phyloP scores from a whole-genome alignment of 2,888 invertebrate genomes.

The Aproaerema taeniolella region DNA sequence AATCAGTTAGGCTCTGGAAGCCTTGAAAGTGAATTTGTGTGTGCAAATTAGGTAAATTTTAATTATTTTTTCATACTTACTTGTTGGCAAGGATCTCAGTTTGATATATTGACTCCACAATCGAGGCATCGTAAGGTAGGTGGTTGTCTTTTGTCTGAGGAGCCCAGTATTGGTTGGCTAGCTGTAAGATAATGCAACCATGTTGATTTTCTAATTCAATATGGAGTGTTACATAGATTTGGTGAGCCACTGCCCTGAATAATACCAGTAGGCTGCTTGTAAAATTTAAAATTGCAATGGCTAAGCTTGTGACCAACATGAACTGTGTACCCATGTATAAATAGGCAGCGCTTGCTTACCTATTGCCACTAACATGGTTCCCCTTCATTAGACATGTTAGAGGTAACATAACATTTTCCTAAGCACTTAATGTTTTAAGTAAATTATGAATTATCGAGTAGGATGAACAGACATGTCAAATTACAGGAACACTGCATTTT shows the following conservation, averaged over 20 bases:
- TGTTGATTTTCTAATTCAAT: slow-evolving; percentile 63
- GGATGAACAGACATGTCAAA: too few species aligned
- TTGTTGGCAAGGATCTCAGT: slow-evolving; percentile 91
- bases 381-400: too few species aligned
- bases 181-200: slow-evolving; percentile 76
- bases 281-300: slow-evolving; percentile 18
- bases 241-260: slow-evolving; percentile 26
- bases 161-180: slow-evolving; percentile 95
- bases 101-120: slow-evolving; percentile 92
- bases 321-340: too few species aligned
- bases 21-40: slow-evolving; percentile 30
- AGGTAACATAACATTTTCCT: too few species aligned
- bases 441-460: too few species aligned
- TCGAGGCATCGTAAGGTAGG: slow-evolving; percentile 83
- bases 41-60: slow-evolving; percentile 19
- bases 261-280: slow-evolving; percentile 60
- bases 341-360: too few species aligned
- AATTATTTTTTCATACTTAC: slow-evolving; percentile 60
- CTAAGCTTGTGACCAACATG: slow-evolving; percentile 23
- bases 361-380: too few species aligned
- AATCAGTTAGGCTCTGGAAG: slow-evolving; percentile 58
- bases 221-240: slow-evolving; percentile 66
- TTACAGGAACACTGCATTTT: too few species aligned
- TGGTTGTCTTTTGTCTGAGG: slow-evolving; percentile 87
- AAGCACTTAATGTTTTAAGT: too few species aligned